These are phyloP conservation scores for Tetragonula carbonaria DNA, from an alignment of 2,888 invertebrate species.

Conservation along the genomic window DNA sequence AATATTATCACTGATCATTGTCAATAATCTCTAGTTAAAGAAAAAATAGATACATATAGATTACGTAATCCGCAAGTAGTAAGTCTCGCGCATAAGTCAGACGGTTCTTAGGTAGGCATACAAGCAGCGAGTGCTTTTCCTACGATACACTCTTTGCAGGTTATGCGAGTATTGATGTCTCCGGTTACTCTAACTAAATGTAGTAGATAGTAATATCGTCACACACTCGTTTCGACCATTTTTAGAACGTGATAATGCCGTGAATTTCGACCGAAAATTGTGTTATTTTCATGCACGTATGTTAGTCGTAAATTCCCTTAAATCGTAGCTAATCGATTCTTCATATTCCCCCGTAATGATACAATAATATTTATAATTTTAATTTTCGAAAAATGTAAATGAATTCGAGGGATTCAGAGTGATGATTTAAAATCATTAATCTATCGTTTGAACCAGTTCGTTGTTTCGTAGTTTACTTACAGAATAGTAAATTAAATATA, in stretches of 20 bases:
- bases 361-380: neutral
- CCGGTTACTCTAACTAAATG: constrained; percentile 49
- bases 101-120: constrained; percentile 41
- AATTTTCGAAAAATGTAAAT: neutral
- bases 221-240: constrained; percentile 26
- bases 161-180: constrained; percentile 64
- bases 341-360: neutral
- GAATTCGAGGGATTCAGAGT: neutral
- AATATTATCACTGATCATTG: neutral
- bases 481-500: neutral
- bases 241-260: constrained; percentile 35
- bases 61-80: neutral
- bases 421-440: too few relatives aligned
- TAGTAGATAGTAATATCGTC: constrained; percentile 58
- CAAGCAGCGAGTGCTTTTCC: constrained; percentile 41
- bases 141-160: constrained; percentile 58
- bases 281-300: neutral
- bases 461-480: neutral
- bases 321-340: neutral
- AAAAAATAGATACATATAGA: neutral
- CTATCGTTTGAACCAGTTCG: too few relatives aligned
- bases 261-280: constrained; percentile 30
- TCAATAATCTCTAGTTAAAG: neutral
- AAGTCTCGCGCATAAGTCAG: constrained; percentile 20
- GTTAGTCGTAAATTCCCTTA: constrained; percentile 32